Base-by-base conservation (phyloP, 2,888 invertebrate species). In the Eubasilissa splendida region DNA sequence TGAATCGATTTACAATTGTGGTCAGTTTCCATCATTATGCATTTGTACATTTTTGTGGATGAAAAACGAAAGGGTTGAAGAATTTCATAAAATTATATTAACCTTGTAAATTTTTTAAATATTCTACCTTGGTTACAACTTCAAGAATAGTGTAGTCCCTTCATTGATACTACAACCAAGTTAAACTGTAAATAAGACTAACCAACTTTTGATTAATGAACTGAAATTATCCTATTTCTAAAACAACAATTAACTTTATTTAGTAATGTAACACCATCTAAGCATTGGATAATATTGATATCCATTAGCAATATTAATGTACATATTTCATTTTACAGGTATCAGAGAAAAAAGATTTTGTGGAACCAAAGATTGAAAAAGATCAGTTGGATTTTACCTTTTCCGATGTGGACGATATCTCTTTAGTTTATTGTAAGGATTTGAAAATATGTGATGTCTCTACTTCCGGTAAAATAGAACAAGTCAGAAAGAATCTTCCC, bases 341-440 rank as follows among this genome's bases (percentile, higher is more conserved):
- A 9, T 56, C 7, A 0, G 50, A 75, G n/a, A 42, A 31, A 4
- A 59, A 59, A 50, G 52, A 42, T 22, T 12, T 22, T 9, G 54
- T 75, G 8, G 14, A 59, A 63, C 63, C 60, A 50, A 60, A 52
- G n/a, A n/a, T 31, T 53, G 63, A 14, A 76, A 14, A 76, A 52
- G 22, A 42, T 12, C 22, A 76, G 12, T 22, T 12, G 10, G 53
- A 76, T 11, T 76, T 76, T 52, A 50, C 52, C 7, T n/a, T 76
- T 52, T 52, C 63, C 31, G 63, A 76, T 76, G 63, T 76, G 0
- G 63, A 76, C 31, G 63, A 63, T 63, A 14, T 22, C 31, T 12
- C 63, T 11, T 22, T 63, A 75, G 22, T 42, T 22, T 59, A 52
- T 52, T 75, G 52, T 7, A 33, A 75, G 1, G 63, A 63, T 63